Base-by-base conservation (phyloP, 2,888 invertebrate genomes). In the Rhagophthalmus giganteus region DNA sequence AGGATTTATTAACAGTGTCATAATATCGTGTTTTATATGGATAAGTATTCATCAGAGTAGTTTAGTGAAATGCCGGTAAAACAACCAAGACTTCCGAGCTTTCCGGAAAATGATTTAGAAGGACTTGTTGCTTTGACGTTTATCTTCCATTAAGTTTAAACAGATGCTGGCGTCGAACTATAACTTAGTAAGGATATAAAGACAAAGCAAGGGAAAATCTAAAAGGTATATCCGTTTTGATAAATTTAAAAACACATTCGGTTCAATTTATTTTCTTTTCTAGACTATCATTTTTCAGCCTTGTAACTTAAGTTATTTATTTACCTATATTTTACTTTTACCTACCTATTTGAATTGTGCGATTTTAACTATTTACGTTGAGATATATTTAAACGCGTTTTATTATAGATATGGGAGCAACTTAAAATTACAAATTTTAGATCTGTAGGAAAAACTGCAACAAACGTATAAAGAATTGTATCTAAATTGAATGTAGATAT, bases 101-200 rank as follows among this genome's bases (percentile, higher is more conserved):
- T 48, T 48, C 48, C 35, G 35, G 35, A 15, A 48, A 48, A 48
- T 48, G 48, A 48, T 48, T 48, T 39, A 48, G 32, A 48, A 27
- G 33, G 40, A 48, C 48, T 48, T 48, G 48, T 48, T 48, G 48
- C 48, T 48, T 35, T 48, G 48, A 48, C 48, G 48, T 48, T 48
- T 48, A 48, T 48, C 41, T 41, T 30, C 48, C 48, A 48, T 48
- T 48, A 48, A 48, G 34, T 41, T 48, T 41, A 48, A 48, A 41
- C 48, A 48, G 48, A 48, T 48, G 48, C 41, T 24, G 25, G 38
- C 40, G 20, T 41, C 41, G 30, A 48, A 41, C 41, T 33, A 41
- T 48, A 35, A 48, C 28, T 48, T 27, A 48, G 27, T 16, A 16
- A 16, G 25, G 26, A 48, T 48, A 48, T 33, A 33, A 48, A 48